Evolutionary conservation across 2,888 invertebrate genomes (phyloP).

Genomic region (Morpho deidamia): DNA sequence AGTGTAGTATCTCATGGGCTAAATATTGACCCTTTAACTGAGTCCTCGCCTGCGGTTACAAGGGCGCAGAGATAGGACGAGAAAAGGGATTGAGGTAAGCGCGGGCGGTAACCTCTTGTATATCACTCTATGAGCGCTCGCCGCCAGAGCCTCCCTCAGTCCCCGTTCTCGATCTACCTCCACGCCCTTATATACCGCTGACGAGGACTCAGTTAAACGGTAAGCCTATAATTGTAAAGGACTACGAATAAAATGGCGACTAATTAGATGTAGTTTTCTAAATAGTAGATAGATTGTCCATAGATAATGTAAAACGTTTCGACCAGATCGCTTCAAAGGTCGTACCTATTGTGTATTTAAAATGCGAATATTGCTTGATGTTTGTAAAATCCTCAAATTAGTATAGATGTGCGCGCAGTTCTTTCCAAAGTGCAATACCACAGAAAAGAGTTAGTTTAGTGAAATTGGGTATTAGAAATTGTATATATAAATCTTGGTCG

Average conservation of each 20-base stretch:
- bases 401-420: background rate
- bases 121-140: too few relatives aligned
- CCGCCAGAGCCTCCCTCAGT: too few relatives aligned
- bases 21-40: too few relatives aligned
- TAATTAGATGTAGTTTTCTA: conserved; percentile 45
- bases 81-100: too few relatives aligned
- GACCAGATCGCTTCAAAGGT: conserved; percentile 52
- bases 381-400: background rate
- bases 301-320: conserved; percentile 31
- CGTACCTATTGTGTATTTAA: conserved; percentile 19
- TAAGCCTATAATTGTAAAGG: too few relatives aligned
- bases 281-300: conserved; percentile 33
- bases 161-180: too few relatives aligned
- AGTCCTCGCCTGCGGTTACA: too few relatives aligned
- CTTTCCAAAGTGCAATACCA: background rate
- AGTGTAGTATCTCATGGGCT: conserved; percentile 27
- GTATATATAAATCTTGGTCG: conserved; percentile 1
- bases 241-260: conserved; percentile 36
- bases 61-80: too few relatives aligned
- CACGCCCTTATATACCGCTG: too few relatives aligned
- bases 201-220: too few relatives aligned
- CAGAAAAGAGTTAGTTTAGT: background rate
- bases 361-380: conserved; percentile 23
- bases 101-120: too few relatives aligned
- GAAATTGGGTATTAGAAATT: background rate